Percentiles rank a stretch among this genome's conserved stretches.
These are phyloP conservation scores for Acanthisitta chloris DNA, from an alignment of 2,113 vertebrate genomes.

Conservation along the genomic window DNA sequence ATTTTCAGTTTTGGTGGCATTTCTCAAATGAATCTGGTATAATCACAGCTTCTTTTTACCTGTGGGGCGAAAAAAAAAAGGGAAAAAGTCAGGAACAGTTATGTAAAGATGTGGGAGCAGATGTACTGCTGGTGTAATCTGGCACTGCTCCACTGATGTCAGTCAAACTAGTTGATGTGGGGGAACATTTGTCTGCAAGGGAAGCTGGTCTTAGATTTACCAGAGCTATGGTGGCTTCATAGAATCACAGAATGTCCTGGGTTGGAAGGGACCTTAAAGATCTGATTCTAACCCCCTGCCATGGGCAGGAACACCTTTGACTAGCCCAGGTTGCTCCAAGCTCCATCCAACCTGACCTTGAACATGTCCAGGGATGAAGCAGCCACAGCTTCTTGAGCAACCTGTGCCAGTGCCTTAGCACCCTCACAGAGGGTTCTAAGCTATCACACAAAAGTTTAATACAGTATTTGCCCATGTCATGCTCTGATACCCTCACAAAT, in stretches of 20 bases:
- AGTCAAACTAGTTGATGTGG: constrained; percentile 26
- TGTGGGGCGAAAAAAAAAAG: background rate
- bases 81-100: background rate
- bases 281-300: too few relatives aligned
- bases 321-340: rapidly evolving
- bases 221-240: background rate
- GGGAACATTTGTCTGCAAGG: background rate
- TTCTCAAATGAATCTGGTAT: background rate
- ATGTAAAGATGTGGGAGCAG: constrained; percentile 52
- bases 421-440: background rate
- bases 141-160: background rate
- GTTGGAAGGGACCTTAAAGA: background rate
- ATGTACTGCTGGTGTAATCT: constrained; percentile 30
- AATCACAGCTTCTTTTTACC: background rate
- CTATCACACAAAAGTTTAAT: background rate
- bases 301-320: background rate
- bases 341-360: background rate
- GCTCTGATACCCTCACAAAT: background rate
- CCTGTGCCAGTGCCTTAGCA: rapidly evolving
- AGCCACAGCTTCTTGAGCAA: background rate
- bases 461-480: background rate
- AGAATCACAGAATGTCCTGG: background rate
- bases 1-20: background rate
- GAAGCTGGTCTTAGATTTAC: background rate
- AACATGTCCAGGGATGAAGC: rapidly evolving